These are phyloP conservation scores for Gallinago media DNA, from an alignment of 2,113 vertebrate genomes.

Conservation along the genomic window DNA sequence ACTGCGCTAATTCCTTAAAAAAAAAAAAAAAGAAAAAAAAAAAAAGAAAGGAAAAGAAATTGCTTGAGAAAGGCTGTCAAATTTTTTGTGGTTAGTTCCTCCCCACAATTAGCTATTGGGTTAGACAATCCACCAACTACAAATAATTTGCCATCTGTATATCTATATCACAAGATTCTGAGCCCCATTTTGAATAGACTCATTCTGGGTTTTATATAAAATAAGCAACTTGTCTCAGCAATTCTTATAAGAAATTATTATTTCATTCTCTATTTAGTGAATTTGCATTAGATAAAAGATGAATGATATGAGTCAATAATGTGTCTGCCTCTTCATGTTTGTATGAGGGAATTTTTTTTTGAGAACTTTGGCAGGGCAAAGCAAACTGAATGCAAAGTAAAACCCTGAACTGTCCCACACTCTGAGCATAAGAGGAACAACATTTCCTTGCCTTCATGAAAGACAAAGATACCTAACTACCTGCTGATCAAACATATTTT, in stretches of 20 bases:
- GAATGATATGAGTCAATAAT: not conserved
- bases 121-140: not conserved
- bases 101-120: not conserved
- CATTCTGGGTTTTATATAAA: slow-evolving; percentile 19
- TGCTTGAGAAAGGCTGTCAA: not conserved
- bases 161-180: not conserved
- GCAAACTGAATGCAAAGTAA: not conserved
- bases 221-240: slow-evolving; percentile 11
- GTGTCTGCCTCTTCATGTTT: not conserved
- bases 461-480: not conserved
- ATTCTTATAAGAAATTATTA: not conserved
- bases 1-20: not conserved
- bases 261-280: slow-evolving; percentile 10
- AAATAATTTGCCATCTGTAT: slow-evolving; percentile 12
- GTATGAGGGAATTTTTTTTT: not conserved
- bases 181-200: not conserved
- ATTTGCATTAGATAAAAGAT: not conserved
- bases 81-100: not conserved
- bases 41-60: not conserved
- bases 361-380: not conserved
- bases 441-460: not conserved
- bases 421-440: not conserved
- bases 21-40: not conserved
- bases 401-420: rapidly evolving
- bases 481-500: not conserved